Conservation (phyloP, 2,888 invertebrate genomes). For the Laothoe populi region DNA sequence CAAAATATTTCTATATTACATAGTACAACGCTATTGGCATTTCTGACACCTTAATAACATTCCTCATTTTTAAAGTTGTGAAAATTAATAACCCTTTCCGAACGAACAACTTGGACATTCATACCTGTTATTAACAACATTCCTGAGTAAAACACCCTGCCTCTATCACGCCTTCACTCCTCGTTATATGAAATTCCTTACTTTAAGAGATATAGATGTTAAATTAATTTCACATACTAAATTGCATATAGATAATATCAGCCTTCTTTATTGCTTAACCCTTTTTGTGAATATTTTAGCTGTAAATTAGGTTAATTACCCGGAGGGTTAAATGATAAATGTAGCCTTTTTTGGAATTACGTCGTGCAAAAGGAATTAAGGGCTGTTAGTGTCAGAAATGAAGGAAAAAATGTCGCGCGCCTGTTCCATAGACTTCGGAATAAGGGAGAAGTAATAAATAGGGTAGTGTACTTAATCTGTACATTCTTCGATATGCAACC, state of each 20-base stretch:
- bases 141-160: not conserved
- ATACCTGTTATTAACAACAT: conserved; percentile 8
- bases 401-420: conserved; percentile 56
- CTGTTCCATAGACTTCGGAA: conserved; percentile 37
- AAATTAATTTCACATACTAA: conserved; percentile 29
- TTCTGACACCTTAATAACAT: not conserved
- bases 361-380: conserved; percentile 64
- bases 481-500: not conserved
- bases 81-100: not conserved
- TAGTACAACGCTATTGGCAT: no score
- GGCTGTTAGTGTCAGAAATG: conserved; percentile 57
- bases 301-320: conserved; percentile 68
- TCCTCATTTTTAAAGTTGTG: not conserved
- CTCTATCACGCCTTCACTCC: not conserved
- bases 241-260: conserved; percentile 48
- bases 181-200: conserved; percentile 10
- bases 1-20: no score
- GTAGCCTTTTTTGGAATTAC: conserved; percentile 66
- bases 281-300: conserved; percentile 51
- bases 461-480: not conserved
- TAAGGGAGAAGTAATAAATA: conserved; percentile 30
- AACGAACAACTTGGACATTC: not conserved
- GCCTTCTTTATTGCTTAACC: conserved; percentile 48
- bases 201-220: not conserved
- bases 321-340: conserved; percentile 69